Percentiles rank a stretch among this genome's conserved stretches.
phyloP scores from a whole-genome alignment of 92 coral and sea anemone genomes.

The Chrysogorgia sp. region DNA sequence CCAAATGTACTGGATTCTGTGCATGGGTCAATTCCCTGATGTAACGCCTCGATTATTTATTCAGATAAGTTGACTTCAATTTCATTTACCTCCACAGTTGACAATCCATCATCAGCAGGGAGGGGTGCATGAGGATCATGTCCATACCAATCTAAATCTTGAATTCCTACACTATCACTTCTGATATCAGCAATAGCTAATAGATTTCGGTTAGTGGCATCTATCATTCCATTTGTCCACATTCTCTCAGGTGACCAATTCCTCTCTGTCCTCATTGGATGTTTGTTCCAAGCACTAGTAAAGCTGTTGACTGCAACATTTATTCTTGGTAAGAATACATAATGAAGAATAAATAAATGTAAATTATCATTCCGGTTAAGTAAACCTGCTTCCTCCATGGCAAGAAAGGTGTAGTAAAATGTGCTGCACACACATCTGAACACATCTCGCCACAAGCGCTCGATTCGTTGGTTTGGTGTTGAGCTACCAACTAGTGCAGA shows the following conservation, averaged over 20 bases:
- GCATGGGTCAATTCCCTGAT: constrained; percentile 52
- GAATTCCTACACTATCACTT: constrained; percentile 7
- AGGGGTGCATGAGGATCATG: constrained; percentile 58
- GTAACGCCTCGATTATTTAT: constrained; percentile 43
- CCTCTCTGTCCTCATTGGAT: constrained; percentile 59
- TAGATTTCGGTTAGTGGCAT: constrained; percentile 54
- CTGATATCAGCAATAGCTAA: constrained; percentile 63
- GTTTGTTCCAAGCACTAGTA: constrained; percentile 71
- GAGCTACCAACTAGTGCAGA: constrained; percentile 13
- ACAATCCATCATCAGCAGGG: constrained; percentile 60
- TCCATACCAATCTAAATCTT: constrained; percentile 50
- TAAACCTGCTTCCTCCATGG: constrained; percentile 39
- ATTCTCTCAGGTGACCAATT: constrained; percentile 53
- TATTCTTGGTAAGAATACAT: constrained; percentile 50
- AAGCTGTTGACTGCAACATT: constrained; percentile 46
- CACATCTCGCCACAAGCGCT: constrained; percentile 39
- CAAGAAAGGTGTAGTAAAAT: constrained; percentile 42
- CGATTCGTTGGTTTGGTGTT: constrained; percentile 40
- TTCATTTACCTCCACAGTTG: constrained; percentile 59
- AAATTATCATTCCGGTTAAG: constrained; percentile 47
- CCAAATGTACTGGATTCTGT: constrained; percentile 39
- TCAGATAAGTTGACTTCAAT: constrained; percentile 51
- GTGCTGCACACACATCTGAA: constrained; percentile 26
- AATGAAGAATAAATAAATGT: constrained; percentile 60
- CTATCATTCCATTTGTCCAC: constrained; percentile 54